Base-by-base conservation (phyloP, 2,113 vertebrate species). In the Centropus bengalensis region DNA sequence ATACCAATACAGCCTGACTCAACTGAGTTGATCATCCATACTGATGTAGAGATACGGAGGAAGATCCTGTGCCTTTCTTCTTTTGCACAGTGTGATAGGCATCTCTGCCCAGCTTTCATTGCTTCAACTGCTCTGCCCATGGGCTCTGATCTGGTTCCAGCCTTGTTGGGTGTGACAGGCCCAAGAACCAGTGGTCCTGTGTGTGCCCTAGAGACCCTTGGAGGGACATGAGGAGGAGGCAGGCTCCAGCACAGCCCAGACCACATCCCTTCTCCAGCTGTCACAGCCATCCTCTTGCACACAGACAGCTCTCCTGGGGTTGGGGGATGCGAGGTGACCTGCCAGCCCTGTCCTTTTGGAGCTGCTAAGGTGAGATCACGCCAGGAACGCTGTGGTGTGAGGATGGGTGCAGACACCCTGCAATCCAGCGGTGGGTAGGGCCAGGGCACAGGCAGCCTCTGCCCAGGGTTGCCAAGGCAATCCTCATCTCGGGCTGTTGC, bases 381-480 rank as follows among this genome's bases (percentile, higher is more conserved):
- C 51, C 4, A 4, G 71, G 58, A 79, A 60, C 70, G 42, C 22
- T 4, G 3, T 63, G 1, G 7, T 14, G 42, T 4, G 7, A 55
- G 58, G 68, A 28, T 6, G 56, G 55, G 38, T 22, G 56, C 86
- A 60, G 75, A 47, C 2, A n/a, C 44, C 32, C 7, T 0, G 0
- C 1, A 0, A 68, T 58, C 70, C 38, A 14, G 59, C 9, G 23
- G 16, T 1, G 36, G 51, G 77, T 73, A 89, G 18, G 47, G n/a
- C 40, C 28, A 32, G 66, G 47, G 62, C 75, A 58, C 55, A 17
- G 28, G 66, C 56, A 63, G 79, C 67, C 32, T 82, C 73, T 91
- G 79, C 73, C 40, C 40, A 8, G 36, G 19, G 3, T 40, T 78
- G 91, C 88, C 82, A 85, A 49, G 88, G 89, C 73, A 88, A 51